A percentile compares a stretch with the other conserved stretches of the same genome.
These are phyloP conservation scores for Drosophila glabriapex DNA, from an alignment of 2,888 invertebrate species.

Conservation along the genomic window DNA sequence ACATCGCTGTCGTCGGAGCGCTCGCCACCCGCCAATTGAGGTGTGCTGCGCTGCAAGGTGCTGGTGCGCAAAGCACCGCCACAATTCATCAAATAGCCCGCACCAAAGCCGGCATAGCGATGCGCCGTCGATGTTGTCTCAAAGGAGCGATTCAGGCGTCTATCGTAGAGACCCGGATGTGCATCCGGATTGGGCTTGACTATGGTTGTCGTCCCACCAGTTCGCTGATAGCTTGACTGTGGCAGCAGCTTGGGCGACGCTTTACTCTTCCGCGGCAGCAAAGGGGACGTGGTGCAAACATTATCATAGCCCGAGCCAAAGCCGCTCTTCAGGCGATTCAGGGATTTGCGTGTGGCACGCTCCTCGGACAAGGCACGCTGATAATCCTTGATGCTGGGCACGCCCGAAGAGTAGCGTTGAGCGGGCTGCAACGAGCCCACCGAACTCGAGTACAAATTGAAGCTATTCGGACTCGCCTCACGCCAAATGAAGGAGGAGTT, in stretches of 20 bases:
- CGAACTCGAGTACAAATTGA: slow-evolving; percentile 85
- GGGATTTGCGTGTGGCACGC: slow-evolving; percentile 83
- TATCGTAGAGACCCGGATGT: slow-evolving; percentile 84
- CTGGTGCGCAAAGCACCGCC: slow-evolving; percentile 77
- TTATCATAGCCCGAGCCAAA: slow-evolving; percentile 85
- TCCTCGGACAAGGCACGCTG: slow-evolving; percentile 83
- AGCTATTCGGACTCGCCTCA: slow-evolving; percentile 85
- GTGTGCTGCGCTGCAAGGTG: slow-evolving; percentile 84
- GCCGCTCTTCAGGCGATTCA: slow-evolving; percentile 84
- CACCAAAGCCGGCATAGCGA: slow-evolving; percentile 82
- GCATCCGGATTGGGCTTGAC: slow-evolving; percentile 69
- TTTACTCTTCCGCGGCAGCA: slow-evolving; percentile 84
- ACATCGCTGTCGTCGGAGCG: slow-evolving; percentile 75
- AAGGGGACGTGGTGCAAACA: slow-evolving; percentile 83
- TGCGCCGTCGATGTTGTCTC: slow-evolving; percentile 83
- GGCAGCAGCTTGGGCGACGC: slow-evolving; percentile 72
- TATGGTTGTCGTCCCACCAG: slow-evolving; percentile 51
- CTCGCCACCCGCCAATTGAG: slow-evolving; percentile 78
- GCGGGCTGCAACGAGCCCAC: slow-evolving; percentile 81
- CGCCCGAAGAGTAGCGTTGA: slow-evolving; percentile 76
- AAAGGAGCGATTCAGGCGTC: slow-evolving; percentile 85
- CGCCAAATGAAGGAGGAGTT: slow-evolving; percentile 86
- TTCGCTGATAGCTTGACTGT: slow-evolving; percentile 51
- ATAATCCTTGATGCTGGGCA: slow-evolving; percentile 72
- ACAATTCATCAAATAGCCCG: slow-evolving; percentile 79